Base-by-base conservation (phyloP, 2,888 invertebrate genomes). In the Leucania comma region DNA sequence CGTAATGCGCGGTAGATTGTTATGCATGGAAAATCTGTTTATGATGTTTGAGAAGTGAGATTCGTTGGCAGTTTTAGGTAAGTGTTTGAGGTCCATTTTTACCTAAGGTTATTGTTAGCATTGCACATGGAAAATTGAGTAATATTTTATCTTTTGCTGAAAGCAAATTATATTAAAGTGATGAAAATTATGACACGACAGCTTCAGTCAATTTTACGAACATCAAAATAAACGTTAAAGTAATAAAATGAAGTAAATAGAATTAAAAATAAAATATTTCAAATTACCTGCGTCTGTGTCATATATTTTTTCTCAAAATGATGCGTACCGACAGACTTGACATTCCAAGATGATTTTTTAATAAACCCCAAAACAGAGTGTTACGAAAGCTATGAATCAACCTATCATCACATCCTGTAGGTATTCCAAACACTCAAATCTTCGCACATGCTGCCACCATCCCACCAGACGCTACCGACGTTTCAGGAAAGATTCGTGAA, bases 401-500 rank as follows among this genome's bases (percentile, higher is more conserved):
- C 77, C 57, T 57, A 86, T 87, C 84, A 88, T 81, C 88, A 85
- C 87, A 88, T 92, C 91, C 91, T 90, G 90, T 89, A 88, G 82
- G 86, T 88, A 89, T 84, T 72, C 85, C 79, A 75, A 85, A 76
- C 69, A 70, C 72, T 68, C 64, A 71, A 62, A 72, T 86, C 85
- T 83, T 80, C 79, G 87, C 87, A 89, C 92, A 93, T 88, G 93
- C 87, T 92, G 90, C 68, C 80, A 67, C 64, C 68, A 70, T 59
- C 84, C 86, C 77, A 74, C 80, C 86, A 87, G 84, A 89, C 75
- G 67, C 22, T 68, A 54, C 87, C 86, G 78, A 73, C 69, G 54
- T 72, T 86, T 90, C 87, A 82, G 83, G 85, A 88, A 88, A 86
- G 81, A 83, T 84, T 83, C 62, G 83, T 93, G 93, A 93, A 88